A percentile compares a stretch with the other conserved stretches of the same genome.
phyloP scores from a whole-genome alignment of 2,888 invertebrate genomes.

The Heterodera filipjevi region DNA sequence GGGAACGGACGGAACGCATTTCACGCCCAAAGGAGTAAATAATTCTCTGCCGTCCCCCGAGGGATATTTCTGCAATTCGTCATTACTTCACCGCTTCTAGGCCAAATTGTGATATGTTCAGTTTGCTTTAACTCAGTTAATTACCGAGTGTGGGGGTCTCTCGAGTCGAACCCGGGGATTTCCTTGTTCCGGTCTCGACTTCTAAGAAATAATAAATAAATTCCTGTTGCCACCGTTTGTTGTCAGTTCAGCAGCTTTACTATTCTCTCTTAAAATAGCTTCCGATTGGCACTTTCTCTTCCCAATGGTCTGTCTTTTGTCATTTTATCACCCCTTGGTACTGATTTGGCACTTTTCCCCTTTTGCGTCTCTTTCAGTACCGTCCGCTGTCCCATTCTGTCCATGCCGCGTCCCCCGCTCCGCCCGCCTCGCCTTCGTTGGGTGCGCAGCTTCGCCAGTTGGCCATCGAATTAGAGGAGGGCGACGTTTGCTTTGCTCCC shows the following conservation, averaged over 20 bases:
- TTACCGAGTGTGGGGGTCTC: no score
- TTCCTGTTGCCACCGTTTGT: no score
- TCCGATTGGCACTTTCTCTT: no score
- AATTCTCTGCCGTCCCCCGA: background rate
- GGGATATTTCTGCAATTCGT: background rate
- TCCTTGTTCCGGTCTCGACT: no score
- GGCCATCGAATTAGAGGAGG: constrained; percentile 36
- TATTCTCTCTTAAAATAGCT: no score
- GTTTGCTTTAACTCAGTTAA: no score
- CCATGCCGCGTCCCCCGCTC: background rate
- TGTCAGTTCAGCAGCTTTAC: no score
- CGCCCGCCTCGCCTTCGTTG: background rate
- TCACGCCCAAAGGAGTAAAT: background rate
- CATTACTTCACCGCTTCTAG: background rate
- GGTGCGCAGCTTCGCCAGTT: constrained; percentile 18
- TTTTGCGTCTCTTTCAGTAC: background rate
- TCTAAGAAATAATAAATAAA: no score
- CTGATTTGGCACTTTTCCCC: background rate
- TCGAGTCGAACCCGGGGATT: no score
- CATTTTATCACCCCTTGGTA: no score
- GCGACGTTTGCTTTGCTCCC: constrained; percentile 34
- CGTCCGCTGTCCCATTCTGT: background rate
- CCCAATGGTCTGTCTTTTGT: background rate
- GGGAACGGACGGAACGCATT: background rate
- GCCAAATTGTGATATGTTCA: no score